Base-by-base conservation (phyloP, 2,797 vertebrate genomes). In the Philypnodon macrostomus region DNA sequence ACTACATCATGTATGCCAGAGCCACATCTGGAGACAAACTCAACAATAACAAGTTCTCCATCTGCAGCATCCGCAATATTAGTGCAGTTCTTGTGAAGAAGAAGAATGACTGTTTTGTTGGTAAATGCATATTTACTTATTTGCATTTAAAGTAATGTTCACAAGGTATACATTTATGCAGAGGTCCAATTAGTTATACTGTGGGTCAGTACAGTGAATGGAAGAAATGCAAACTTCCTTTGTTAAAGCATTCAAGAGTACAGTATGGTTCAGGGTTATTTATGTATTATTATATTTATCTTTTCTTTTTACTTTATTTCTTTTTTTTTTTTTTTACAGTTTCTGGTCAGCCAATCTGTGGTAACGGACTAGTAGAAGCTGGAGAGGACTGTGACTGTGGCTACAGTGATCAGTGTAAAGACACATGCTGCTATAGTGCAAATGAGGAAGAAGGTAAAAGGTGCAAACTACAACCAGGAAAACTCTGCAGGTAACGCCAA, bases 1-100 rank as follows among this genome's bases (percentile, higher is more conserved):
- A 99, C 86, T 98, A 93, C 31, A 99, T 99, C 69, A 99, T 99
- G 97, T 99, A 99, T 73, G 97, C 97, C 21, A 89, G 97, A 84
- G 97, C 97, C 47, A 99, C 97, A 0, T 98, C 96, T 1, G 97
- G 97, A 45, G 97, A 99, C 88, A 98, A 97, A 67, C 93, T 94
- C 23, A 98, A 99, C 90, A 99, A 99, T 84, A 99, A 98, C 65
- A 98, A 98, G 73, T 99, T 99, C 84, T 98, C 96, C 26, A 55
- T 90, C 53, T 99, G 97, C 70, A 99, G 97, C 45, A 85, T 99
- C 70, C 91, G 94, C 67, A 99, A 99, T 87, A 98, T 99, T 88
- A 98, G 95, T 79, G 95, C 97, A 81, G 97, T 99, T 71, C 90
- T 99, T 77, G 94, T 97, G 70, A 98, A 98, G 67, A 99, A 99